Evolutionary conservation across 2,797 vertebrate genomes (phyloP).

Genomic region (Poeciliopsis turneri): DNA sequence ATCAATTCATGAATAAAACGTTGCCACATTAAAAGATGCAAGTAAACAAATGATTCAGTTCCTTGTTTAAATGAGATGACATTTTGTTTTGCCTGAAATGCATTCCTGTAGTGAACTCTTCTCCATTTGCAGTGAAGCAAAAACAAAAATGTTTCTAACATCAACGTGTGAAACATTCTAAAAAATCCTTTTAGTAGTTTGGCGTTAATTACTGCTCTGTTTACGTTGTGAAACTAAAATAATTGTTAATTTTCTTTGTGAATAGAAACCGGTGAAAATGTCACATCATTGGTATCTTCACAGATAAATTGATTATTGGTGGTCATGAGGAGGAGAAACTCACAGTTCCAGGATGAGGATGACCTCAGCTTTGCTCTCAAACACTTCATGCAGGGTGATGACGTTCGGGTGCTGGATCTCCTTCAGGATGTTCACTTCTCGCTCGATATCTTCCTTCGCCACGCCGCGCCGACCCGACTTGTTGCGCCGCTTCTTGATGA

Average conservation of each 20-base stretch:
- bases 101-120: too few species aligned
- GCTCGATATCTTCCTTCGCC: slow-evolving; percentile 93
- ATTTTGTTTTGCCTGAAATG: too few species aligned
- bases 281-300: background rate
- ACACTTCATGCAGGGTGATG: slow-evolving; percentile 94
- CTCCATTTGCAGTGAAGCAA: too few species aligned
- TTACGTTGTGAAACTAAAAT: too few species aligned
- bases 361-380: slow-evolving; percentile 95
- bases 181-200: too few species aligned
- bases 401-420: slow-evolving; percentile 96
- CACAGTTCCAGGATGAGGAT: slow-evolving; percentile 98
- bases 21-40: too few species aligned
- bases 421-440: slow-evolving; percentile 95
- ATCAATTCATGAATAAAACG: too few species aligned
- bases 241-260: background rate
- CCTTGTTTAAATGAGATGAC: too few species aligned
- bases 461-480: slow-evolving; percentile 95
- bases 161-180: too few species aligned
- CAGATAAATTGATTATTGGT: background rate
- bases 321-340: slow-evolving; percentile 70
- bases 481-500: slow-evolving; percentile 95
- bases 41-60: too few species aligned
- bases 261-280: background rate
- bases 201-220: too few species aligned
- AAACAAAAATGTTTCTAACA: too few species aligned